Percentiles rank a stretch among this genome's conserved stretches.
phyloP scores from a whole-genome alignment of 2,888 invertebrate genomes.

The Euspilapteryx auroguttella region DNA sequence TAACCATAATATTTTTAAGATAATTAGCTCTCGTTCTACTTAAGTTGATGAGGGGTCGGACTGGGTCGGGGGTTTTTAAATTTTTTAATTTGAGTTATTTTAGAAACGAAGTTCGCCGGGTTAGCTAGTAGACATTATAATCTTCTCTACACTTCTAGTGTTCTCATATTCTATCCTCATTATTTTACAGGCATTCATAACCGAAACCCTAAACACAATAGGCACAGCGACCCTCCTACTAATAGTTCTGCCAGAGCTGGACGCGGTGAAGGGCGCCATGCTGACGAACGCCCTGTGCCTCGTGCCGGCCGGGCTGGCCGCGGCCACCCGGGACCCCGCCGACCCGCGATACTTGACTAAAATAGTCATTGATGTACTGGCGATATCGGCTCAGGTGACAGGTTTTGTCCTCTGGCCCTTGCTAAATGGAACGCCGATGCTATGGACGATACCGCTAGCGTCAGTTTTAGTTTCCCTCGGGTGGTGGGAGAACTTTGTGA shows the following conservation, averaged over 20 bases:
- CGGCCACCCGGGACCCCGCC: slow-evolving; percentile 33
- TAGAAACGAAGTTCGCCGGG: no score
- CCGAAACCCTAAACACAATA: slow-evolving; percentile 77
- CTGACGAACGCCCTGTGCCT: slow-evolving; percentile 83
- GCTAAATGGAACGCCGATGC: slow-evolving; percentile 34
- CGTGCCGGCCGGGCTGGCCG: slow-evolving; percentile 76
- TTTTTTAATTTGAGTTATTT: no score
- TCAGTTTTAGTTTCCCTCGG: slow-evolving; percentile 71
- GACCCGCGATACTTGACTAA: slow-evolving; percentile 31
- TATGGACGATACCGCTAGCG: slow-evolving; percentile 68
- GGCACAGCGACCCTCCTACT: slow-evolving; percentile 79
- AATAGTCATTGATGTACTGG: slow-evolving; percentile 57
- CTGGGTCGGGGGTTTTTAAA: no score
- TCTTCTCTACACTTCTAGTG: no score
- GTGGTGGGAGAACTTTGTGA: slow-evolving; percentile 85
- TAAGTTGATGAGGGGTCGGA: no score
- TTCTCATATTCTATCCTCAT: no score
- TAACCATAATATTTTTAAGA: no score
- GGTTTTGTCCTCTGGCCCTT: slow-evolving; percentile 73
- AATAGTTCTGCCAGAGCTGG: slow-evolving; percentile 75
- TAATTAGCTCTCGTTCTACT: no score
- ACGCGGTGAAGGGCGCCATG: slow-evolving; percentile 81
- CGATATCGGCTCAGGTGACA: slow-evolving; percentile 65
- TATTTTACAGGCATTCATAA: slow-evolving; percentile 64
- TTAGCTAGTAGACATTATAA: no score